Conservation (phyloP, 2,797 vertebrate species). For the Podargus strigoides region DNA sequence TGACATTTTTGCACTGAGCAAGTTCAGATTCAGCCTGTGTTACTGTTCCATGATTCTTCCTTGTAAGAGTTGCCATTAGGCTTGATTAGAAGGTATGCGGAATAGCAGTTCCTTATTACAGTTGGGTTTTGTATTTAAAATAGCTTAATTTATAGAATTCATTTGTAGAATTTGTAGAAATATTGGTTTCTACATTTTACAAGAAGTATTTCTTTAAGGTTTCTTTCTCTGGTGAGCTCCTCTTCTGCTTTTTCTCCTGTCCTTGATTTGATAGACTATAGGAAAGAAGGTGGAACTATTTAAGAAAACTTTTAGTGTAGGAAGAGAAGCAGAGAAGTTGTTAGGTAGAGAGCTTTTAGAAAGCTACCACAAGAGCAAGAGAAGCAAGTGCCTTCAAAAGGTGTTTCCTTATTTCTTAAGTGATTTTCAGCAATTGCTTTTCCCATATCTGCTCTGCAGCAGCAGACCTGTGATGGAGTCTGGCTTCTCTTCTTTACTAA, state of each 20-base stretch:
- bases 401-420: not conserved
- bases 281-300: not conserved
- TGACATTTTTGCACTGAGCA: not conserved
- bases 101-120: not conserved
- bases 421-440: not conserved
- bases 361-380: not conserved
- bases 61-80: not conserved
- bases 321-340: not conserved
- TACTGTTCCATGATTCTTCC: not conserved
- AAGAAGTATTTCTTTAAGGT: not conserved
- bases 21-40: not conserved
- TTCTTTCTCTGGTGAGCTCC: not conserved
- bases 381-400: not conserved
- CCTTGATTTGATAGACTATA: not conserved
- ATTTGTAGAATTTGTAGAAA: no score
- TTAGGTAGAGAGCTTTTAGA: not conserved
- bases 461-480: not conserved
- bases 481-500: not conserved
- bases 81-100: not conserved
- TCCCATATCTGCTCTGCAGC: not conserved
- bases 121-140: not conserved
- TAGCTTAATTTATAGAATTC: not conserved
- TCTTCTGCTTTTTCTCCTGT: not conserved
- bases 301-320: not conserved
- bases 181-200: not conserved